phyloP scores from a whole-genome alignment of 2,797 vertebrate species.

The Gymnoscopelus braueri region DNA sequence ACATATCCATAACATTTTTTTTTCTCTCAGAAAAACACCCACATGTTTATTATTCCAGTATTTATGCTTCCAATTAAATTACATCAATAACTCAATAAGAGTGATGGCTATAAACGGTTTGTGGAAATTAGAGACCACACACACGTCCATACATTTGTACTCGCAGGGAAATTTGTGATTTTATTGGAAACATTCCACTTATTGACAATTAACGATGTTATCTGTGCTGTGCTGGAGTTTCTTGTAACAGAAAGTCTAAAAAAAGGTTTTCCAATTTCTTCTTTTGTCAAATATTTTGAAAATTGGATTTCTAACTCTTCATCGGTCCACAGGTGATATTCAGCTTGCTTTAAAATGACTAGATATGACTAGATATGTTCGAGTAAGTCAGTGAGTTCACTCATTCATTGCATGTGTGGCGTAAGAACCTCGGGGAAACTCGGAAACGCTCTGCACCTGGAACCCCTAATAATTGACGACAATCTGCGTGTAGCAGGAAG shows the following conservation, averaged over 20 bases:
- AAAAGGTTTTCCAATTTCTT: too few species aligned
- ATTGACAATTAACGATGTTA: background rate
- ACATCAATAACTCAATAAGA: background rate
- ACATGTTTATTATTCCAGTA: slow-evolving; percentile 8
- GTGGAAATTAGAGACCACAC: background rate
- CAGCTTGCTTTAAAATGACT: background rate
- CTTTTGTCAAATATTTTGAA: too few species aligned
- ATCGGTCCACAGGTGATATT: background rate
- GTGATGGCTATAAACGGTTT: background rate
- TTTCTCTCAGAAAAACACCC: background rate
- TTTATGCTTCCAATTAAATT: slow-evolving; percentile 3
- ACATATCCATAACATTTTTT: background rate
- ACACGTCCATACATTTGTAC: background rate
- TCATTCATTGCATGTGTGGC: background rate
- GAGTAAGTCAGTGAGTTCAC: background rate
- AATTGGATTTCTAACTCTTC: background rate
- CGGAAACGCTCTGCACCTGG: background rate
- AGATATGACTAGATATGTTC: background rate
- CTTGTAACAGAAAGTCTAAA: too few species aligned
- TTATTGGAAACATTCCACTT: background rate
- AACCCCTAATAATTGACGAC: background rate
- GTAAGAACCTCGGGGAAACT: background rate
- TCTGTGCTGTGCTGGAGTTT: too few species aligned
- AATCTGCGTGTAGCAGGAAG: background rate
- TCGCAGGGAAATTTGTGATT: background rate